Conservation (phyloP, 2,888 invertebrate genomes). For the Hermodice carunculata region DNA sequence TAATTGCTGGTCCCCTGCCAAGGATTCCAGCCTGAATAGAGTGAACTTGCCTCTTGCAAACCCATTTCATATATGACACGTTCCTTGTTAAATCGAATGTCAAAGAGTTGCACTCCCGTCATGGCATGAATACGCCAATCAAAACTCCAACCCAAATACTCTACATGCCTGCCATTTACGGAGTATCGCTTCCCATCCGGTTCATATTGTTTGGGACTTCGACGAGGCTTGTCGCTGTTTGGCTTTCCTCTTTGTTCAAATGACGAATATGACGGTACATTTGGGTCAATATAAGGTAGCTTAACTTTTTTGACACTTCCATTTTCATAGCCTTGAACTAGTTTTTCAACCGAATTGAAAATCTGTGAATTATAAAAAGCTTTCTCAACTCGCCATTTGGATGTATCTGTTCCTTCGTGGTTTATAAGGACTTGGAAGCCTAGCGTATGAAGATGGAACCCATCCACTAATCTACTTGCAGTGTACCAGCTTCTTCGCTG, state of each 20-base stretch:
- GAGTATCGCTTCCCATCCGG: constrained; percentile 59
- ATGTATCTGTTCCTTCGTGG: background rate
- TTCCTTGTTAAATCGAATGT: constrained; percentile 45
- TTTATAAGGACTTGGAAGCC: constrained; percentile 1
- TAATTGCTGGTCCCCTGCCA: constrained; percentile 44
- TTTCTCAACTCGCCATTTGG: constrained; percentile 7
- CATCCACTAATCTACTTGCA: too few relatives aligned
- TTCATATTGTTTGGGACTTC: constrained; percentile 54
- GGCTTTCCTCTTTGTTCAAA: background rate
- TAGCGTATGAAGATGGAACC: background rate
- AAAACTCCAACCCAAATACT: constrained; percentile 59
- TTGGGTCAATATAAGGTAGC: background rate
- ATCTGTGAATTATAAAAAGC: constrained; percentile 16
- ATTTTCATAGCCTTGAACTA: background rate
- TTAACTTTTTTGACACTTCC: background rate
- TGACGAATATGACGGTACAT: background rate
- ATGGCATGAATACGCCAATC: constrained; percentile 53
- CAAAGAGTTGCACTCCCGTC: constrained; percentile 41
- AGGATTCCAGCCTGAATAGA: constrained; percentile 53
- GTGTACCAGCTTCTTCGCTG: too few relatives aligned
- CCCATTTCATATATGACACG: constrained; percentile 61
- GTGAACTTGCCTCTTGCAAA: constrained; percentile 56
- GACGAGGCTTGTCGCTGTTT: background rate
- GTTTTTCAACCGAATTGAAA: constrained; percentile 10
- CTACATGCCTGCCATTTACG: constrained; percentile 49